Evolutionary conservation across 92 coral and sea anemone species (phyloP).

Genomic region (Actinernus sp.): DNA sequence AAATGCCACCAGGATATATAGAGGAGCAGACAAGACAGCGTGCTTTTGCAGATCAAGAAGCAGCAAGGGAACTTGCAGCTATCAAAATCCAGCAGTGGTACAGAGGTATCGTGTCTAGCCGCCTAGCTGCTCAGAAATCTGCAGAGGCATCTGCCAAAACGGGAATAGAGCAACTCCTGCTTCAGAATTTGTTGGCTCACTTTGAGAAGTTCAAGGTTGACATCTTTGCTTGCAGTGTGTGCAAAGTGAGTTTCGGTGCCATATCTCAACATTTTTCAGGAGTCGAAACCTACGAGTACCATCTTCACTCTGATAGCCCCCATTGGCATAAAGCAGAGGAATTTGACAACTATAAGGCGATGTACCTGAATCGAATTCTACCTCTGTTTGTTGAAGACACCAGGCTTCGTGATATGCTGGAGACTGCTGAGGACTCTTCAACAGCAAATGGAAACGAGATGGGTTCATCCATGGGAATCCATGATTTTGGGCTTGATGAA

Average conservation of each 20-base stretch:
- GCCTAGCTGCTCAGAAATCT: not conserved
- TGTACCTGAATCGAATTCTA: slow-evolving; percentile 37
- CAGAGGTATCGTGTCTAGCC: not conserved
- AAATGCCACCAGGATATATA: slow-evolving; percentile 61
- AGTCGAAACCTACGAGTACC: slow-evolving; percentile 30
- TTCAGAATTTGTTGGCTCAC: slow-evolving; percentile 1
- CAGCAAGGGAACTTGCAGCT: slow-evolving; percentile 37
- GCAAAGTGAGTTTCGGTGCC: slow-evolving; percentile 45
- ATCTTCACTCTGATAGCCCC: slow-evolving; percentile 14
- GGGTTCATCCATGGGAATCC: slow-evolving; percentile 28
- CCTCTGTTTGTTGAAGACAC: slow-evolving; percentile 45
- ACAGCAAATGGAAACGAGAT: slow-evolving; percentile 4
- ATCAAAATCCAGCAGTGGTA: slow-evolving; percentile 62
- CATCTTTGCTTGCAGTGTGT: slow-evolving; percentile 69
- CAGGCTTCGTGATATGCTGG: slow-evolving; percentile 17
- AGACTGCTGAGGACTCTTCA: not conserved
- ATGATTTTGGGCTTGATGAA: slow-evolving; percentile 58
- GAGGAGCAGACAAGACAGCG: slow-evolving; percentile 59
- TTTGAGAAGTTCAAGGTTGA: slow-evolving; percentile 75
- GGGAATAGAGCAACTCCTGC: not conserved
- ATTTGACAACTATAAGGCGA: slow-evolving; percentile 39
- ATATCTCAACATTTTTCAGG: not conserved
- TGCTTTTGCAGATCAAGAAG: slow-evolving; percentile 35
- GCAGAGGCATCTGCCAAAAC: not conserved
- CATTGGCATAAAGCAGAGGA: slow-evolving; percentile 64